These are phyloP conservation scores for Drosophila peninsularis DNA, from an alignment of 2,888 invertebrate species.

Conservation along the genomic window DNA sequence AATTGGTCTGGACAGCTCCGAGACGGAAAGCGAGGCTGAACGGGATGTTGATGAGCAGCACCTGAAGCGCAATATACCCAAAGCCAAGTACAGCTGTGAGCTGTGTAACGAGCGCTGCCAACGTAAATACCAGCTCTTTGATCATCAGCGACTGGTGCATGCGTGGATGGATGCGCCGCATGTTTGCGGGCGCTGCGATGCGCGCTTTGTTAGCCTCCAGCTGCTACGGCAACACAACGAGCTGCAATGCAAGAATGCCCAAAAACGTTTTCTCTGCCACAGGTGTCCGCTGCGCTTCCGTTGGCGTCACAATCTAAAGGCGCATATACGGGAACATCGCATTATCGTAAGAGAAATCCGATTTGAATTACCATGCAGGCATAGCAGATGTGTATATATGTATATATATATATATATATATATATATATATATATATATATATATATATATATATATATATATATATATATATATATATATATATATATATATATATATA, in stretches of 20 bases:
- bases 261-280: slow-evolving; percentile 81
- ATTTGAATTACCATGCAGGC: background rate
- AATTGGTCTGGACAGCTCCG: slow-evolving; percentile 79
- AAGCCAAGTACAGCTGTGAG: slow-evolving; percentile 73
- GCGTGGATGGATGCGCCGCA: slow-evolving; percentile 85
- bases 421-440: too few relatives aligned
- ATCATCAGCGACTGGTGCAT: slow-evolving; percentile 79
- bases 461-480: too few relatives aligned
- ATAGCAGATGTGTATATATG: too few relatives aligned
- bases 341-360: slow-evolving; percentile 27
- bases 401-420: too few relatives aligned
- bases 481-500: too few relatives aligned
- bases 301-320: slow-evolving; percentile 82
- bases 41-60: slow-evolving; percentile 46
- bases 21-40: slow-evolving; percentile 67
- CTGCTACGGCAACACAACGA: slow-evolving; percentile 86
- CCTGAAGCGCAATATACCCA: slow-evolving; percentile 26
- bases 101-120: slow-evolving; percentile 74
- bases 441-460: too few relatives aligned
- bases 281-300: slow-evolving; percentile 82
- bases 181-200: slow-evolving; percentile 86
- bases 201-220: slow-evolving; percentile 86
- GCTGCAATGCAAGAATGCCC: slow-evolving; percentile 82
- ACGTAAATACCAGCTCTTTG: slow-evolving; percentile 82
- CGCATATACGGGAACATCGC: slow-evolving; percentile 70